phyloP scores from a whole-genome alignment of 2,888 invertebrate genomes.

The Pandemis cinnamomeana region DNA sequence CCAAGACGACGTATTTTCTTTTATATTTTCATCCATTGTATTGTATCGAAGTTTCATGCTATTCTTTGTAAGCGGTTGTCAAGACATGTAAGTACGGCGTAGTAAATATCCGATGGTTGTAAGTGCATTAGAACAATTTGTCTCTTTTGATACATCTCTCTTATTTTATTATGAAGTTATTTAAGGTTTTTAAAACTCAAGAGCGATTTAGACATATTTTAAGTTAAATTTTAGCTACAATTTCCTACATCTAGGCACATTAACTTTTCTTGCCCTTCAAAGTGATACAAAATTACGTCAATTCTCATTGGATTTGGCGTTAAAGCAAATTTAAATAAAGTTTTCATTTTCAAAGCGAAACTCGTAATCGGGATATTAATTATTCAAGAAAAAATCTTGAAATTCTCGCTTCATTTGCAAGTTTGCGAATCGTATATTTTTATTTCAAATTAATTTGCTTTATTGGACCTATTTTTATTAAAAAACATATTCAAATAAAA shows the following conservation, averaged over 20 bases:
- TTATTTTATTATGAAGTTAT: background rate
- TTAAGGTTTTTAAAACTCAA: background rate
- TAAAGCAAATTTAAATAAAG: slow-evolving; percentile 49
- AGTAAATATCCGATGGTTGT: slow-evolving; percentile 25
- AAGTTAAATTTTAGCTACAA: background rate
- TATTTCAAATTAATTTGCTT: slow-evolving; percentile 41
- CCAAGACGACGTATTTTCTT: slow-evolving; percentile 59
- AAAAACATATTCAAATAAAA: slow-evolving; percentile 2
- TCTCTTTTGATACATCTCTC: background rate
- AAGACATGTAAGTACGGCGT: slow-evolving; percentile 30
- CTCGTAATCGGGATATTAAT: slow-evolving; percentile 48
- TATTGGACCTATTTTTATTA: slow-evolving; percentile 8
- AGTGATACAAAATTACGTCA: slow-evolving; percentile 45
- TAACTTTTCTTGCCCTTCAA: slow-evolving; percentile 43
- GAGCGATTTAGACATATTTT: background rate
- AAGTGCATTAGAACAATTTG: slow-evolving; percentile 4
- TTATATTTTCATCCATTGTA: slow-evolving; percentile 59
- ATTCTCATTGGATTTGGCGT: slow-evolving; percentile 47
- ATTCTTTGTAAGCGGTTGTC: slow-evolving; percentile 46
- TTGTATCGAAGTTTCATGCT: slow-evolving; percentile 52
- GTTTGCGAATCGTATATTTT: slow-evolving; percentile 49
- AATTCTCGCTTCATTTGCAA: slow-evolving; percentile 46
- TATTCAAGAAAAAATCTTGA: slow-evolving; percentile 50
- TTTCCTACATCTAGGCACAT: slow-evolving; percentile 14
- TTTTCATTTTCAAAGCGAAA: slow-evolving; percentile 48